Evolutionary conservation across 2,888 invertebrate genomes (phyloP), one percentile per base, ranked within the genome.

Genomic region (Thumatha senex): DNA sequence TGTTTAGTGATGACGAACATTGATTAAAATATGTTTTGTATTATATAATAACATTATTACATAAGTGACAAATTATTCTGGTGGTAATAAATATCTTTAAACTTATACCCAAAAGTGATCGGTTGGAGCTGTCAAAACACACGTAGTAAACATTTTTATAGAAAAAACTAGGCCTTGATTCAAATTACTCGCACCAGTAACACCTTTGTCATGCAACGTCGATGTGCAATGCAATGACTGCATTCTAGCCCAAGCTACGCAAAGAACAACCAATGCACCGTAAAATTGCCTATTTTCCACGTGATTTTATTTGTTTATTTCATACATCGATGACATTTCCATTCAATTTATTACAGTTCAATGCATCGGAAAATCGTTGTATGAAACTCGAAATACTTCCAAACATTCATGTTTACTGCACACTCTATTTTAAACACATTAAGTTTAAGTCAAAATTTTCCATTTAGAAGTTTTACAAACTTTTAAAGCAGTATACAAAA

Each of bases 231-330:
- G 64, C 59, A 62, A 56, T 69, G 61, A 62, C 67, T 64, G 70
- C 70, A 72, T 70, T 66, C 74, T 79, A 77, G 78, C 77, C 74
- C 77, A 74, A 69, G 67, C 78, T 79, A 78, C 81, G 84, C 84
- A 86, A 87, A 89, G 89, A 85, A 83, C 82, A 74, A 55, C 78
- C 86, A 89, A 90, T 91, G 88, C 89, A 89, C 86, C 89, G 89
- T 89, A 86, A 91, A 91, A 91, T 91, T 89, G 90, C 85, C 90
- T 89, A 89, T 91, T 90, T 91, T 89, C 90, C 87, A 83, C 86
- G 76, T 86, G 89, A 88, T 86, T 88, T 89, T 90, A 89, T 89
- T 89, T 89, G 88, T 89, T 89, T 89, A 89, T 89, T 88, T 87
- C 86, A 88, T 87, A 86, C 83, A 74, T 68, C 81, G 81, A 86